phyloP scores from a whole-genome alignment of 2,113 vertebrate species.

The Taxidea taxus region DNA sequence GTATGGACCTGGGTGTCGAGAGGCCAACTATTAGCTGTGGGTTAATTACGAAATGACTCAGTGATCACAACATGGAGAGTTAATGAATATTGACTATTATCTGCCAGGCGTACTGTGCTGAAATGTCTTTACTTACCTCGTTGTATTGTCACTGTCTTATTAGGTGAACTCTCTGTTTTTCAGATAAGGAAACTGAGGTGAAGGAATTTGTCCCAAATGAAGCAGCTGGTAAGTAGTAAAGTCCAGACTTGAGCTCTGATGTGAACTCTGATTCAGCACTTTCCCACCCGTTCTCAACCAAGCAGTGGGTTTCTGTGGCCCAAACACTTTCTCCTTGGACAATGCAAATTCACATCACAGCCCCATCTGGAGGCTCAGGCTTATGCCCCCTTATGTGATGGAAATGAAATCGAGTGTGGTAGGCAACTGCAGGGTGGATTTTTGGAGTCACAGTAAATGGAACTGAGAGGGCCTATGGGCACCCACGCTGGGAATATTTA shows the following conservation, averaged over 20 bases:
- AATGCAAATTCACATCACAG: neutral
- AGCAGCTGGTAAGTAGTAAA: neutral
- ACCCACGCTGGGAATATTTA: constrained; percentile 26
- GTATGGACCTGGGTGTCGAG: neutral
- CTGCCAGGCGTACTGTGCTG: neutral
- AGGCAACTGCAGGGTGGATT: neutral
- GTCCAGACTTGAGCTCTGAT: neutral
- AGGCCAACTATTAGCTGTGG: neutral
- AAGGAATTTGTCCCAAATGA: neutral
- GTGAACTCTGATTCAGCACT: neutral
- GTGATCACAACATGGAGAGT: neutral
- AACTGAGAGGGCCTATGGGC: neutral
- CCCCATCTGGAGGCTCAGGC: neutral
- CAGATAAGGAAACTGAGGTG: neutral
- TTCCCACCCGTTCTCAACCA: neutral
- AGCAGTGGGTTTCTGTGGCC: neutral
- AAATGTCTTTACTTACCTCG: neutral
- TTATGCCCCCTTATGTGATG: neutral
- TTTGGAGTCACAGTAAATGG: neutral
- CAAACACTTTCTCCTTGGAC: neutral
- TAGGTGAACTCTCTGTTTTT: neutral
- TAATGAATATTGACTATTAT: neutral
- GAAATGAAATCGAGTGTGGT: neutral
- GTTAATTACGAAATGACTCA: neutral
- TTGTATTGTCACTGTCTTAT: neutral